Evolutionary conservation across 2,888 invertebrate species (phyloP).

Genomic region (Lepetodrilus schrolli): DNA sequence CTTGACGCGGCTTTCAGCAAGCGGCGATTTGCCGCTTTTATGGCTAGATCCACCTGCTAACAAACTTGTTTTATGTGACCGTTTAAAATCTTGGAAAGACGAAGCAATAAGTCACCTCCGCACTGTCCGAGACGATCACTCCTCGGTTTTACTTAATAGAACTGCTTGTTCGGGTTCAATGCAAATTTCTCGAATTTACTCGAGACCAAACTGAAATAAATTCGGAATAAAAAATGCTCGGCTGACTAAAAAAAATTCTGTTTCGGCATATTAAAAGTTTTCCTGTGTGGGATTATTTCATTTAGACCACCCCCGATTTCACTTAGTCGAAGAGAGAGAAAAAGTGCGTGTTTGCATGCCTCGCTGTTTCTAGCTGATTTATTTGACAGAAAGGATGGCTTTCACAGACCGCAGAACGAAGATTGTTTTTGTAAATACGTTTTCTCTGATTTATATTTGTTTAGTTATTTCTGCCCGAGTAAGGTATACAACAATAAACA

Average conservation of each 20-base stretch:
- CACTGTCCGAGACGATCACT: background rate
- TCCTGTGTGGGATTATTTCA: background rate
- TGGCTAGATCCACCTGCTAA: conserved; percentile 4
- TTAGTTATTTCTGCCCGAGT: conserved; percentile 18
- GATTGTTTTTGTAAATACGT: conserved; percentile 19
- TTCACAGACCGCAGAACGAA: background rate
- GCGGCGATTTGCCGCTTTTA: background rate
- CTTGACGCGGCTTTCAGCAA: background rate
- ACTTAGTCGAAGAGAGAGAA: background rate
- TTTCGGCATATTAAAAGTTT: conserved; percentile 20
- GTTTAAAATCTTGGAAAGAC: conserved; percentile 2
- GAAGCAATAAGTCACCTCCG: background rate
- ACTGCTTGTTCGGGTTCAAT: background rate
- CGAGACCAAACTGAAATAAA: conserved; percentile 16
- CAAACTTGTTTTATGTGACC: conserved; percentile 14
- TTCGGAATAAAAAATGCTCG: background rate
- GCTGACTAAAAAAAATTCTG: background rate
- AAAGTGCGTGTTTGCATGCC: conserved; percentile 19
- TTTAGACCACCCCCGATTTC: background rate
- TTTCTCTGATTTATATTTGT: conserved; percentile 23
- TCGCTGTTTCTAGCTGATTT: conserved; percentile 6
- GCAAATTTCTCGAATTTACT: conserved; percentile 4
- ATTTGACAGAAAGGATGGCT: conserved; percentile 19
- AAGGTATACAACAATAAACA: background rate
- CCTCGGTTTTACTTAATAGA: background rate